phyloP scores from a whole-genome alignment of 2,888 invertebrate genomes.

The Xestia rhomboidea region DNA sequence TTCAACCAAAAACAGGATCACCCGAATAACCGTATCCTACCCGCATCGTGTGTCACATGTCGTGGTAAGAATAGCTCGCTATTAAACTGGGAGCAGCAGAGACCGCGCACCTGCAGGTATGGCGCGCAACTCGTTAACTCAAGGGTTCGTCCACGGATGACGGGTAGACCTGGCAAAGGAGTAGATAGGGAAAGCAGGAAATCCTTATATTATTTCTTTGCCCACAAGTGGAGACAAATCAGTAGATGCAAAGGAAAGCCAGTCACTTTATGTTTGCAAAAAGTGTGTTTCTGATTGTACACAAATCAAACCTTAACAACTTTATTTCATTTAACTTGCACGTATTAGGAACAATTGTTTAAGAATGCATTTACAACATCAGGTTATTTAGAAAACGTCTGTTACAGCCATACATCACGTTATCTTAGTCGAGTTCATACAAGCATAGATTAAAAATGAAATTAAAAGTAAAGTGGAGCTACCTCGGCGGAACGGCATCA shows the following conservation, averaged over 20 bases:
- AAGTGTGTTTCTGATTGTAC: not conserved
- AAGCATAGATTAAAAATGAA: not conserved
- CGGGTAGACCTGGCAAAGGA: slow-evolving; percentile 54
- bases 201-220: not conserved
- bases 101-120: slow-evolving; percentile 70
- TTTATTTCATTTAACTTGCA: not conserved
- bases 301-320: not conserved
- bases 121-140: slow-evolving; percentile 82
- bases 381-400: not conserved
- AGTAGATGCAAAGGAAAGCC: not conserved
- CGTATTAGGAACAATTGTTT: not conserved
- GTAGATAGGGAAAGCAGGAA: slow-evolving; percentile 9
- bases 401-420: not conserved
- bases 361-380: not conserved
- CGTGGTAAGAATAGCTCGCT: slow-evolving; percentile 50
- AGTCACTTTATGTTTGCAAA: not conserved
- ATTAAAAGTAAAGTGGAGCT: not conserved
- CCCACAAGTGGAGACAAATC: not conserved
- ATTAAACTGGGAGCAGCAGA: slow-evolving; percentile 47
- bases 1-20: not conserved
- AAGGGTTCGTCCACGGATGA: slow-evolving; percentile 77
- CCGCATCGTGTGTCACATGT: slow-evolving; percentile 36
- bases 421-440: not conserved
- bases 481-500: not conserved
- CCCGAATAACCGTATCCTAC: not conserved